phyloP scores from a whole-genome alignment of 2,113 vertebrate genomes.

The Cebidichthys violaceus region DNA sequence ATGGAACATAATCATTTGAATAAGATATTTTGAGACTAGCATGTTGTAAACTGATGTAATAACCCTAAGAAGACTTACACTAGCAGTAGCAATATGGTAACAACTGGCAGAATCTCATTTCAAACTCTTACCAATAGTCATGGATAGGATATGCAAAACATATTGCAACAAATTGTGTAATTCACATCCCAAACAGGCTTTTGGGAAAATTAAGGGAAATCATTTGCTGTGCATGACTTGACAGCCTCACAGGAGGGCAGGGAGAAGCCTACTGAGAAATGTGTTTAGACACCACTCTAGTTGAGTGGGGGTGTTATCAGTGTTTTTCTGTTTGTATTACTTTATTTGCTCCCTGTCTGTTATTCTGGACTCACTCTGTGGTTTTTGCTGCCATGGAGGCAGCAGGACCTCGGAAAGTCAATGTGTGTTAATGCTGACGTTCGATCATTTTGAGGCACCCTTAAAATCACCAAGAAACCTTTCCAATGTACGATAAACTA shows the following conservation, averaged over 20 bases:
- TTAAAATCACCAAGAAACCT: not conserved
- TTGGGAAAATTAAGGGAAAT: conserved; percentile 4
- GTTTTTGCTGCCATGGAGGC: not conserved
- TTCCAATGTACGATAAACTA: not conserved
- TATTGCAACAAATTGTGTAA: conserved; percentile 1
- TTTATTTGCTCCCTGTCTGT: not conserved
- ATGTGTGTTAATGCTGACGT: not conserved
- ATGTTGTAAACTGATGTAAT: not conserved
- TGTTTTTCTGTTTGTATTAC: conserved; percentile 37
- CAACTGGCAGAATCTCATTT: not conserved
- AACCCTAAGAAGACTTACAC: conserved; percentile 3
- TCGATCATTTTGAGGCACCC: no score
- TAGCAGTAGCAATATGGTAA: not conserved
- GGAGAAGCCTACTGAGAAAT: conserved; percentile 29
- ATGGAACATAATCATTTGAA: not conserved
- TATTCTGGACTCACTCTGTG: conserved; percentile 5
- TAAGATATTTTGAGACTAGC: not conserved
- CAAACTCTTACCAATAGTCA: conserved; percentile 8
- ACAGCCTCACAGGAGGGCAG: conserved; percentile 27
- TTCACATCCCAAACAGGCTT: conserved; percentile 1
- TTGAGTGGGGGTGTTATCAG: conserved; percentile 26
- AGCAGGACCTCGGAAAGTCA: not conserved
- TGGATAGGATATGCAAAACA: conserved; percentile 21
- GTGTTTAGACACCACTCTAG: conserved; percentile 41
- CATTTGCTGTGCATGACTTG: conserved; percentile 31